These are phyloP conservation scores for Hoplias malabaricus DNA, from an alignment of 2,113 vertebrate genomes.

Conservation along the genomic window DNA sequence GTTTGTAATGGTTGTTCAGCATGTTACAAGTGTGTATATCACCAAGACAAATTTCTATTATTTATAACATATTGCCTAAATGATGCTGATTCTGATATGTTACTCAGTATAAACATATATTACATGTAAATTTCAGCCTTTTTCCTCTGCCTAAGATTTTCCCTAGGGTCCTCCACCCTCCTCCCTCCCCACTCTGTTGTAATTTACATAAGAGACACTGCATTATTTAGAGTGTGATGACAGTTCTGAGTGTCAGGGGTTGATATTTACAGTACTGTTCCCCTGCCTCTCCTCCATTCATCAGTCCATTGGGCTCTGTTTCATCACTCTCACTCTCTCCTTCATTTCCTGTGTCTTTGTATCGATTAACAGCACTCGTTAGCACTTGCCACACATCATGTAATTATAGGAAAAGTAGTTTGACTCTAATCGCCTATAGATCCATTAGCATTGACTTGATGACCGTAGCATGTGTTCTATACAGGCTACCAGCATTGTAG, in stretches of 20 bases:
- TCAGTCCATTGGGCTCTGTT: conserved; percentile 22
- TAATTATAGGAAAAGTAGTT: neutral
- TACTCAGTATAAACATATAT: too few species aligned
- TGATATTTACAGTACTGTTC: conserved; percentile 47
- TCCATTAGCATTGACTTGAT: neutral
- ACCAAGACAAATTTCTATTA: too few species aligned
- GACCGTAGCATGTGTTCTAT: neutral
- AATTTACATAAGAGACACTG: conserved; percentile 18
- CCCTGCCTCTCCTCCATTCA: conserved; percentile 51
- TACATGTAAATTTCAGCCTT: too few species aligned
- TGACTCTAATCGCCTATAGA: neutral
- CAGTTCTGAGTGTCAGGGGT: neutral
- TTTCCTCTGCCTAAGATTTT: neutral
- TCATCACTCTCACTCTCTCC: neutral
- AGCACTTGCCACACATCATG: neutral
- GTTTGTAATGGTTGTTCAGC: too few species aligned
- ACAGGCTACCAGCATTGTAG: neutral
- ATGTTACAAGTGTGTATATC: too few species aligned
- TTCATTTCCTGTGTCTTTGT: neutral
- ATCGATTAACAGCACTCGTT: neutral
- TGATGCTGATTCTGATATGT: neutral
- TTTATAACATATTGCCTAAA: too few species aligned
- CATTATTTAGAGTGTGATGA: conserved; percentile 15
- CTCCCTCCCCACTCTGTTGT: conserved; percentile 12
- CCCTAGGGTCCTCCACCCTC: neutral